Percentiles rank a stretch among this genome's conserved stretches.
Evolutionary conservation across 2,797 vertebrate species (phyloP).

Genomic region (Mormyrops boulengeri): DNA sequence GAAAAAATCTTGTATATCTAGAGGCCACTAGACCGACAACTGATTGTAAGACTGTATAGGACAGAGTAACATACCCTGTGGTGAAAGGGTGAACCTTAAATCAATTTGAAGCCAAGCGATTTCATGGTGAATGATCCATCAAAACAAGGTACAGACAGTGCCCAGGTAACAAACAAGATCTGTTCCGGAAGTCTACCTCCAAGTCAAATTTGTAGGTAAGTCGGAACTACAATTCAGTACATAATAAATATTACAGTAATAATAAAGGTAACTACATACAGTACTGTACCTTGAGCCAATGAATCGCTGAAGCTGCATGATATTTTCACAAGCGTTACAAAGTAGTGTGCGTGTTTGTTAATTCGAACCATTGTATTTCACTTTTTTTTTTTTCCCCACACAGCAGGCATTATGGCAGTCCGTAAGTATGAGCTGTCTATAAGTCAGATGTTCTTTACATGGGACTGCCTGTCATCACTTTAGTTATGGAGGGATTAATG

Average conservation of each 20-base stretch:
- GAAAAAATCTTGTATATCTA: background rate
- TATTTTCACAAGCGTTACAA: too few relatives aligned
- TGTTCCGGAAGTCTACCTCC: background rate
- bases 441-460: background rate
- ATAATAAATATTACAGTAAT: background rate
- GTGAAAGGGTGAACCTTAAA: background rate
- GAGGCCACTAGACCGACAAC: background rate
- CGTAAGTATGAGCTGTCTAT: background rate
- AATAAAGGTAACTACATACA: too few relatives aligned
- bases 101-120: background rate
- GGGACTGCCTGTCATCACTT: background rate
- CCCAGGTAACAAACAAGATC: background rate
- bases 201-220: background rate
- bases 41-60: background rate
- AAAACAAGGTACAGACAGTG: background rate
- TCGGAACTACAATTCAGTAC: background rate
- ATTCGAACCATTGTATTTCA: background rate
- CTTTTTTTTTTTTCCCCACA: background rate
- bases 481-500: background rate
- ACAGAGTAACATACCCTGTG: background rate
- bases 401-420: background rate
- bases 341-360: background rate
- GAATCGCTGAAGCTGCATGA: too few relatives aligned
- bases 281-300: too few relatives aligned
- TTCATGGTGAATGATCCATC: background rate